Evolutionary conservation across 2,113 vertebrate genomes (phyloP).

Genomic region (Thomomys bottae): DNA sequence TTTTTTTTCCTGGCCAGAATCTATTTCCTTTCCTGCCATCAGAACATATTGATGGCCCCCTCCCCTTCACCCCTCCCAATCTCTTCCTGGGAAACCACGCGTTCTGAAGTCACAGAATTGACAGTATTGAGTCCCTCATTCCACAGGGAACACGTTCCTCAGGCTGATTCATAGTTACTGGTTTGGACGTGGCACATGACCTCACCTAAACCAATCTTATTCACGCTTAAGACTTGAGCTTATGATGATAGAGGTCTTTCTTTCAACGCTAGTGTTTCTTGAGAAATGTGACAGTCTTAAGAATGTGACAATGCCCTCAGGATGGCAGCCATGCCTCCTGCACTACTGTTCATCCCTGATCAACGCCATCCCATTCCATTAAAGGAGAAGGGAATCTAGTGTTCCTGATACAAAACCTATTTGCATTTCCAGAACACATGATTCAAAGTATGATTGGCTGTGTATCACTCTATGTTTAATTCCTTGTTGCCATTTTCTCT

Average conservation of each 20-base stretch:
- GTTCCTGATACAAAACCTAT: not conserved
- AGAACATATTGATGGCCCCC: not conserved
- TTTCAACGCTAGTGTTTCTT: no score
- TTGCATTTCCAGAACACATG: conserved; percentile 38
- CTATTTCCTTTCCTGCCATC: conserved; percentile 19
- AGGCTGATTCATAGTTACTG: not conserved
- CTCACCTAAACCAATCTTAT: not conserved
- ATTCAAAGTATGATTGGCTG: not conserved
- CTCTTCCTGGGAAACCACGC: not conserved
- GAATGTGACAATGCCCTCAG: no score
- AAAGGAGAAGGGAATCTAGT: not conserved
- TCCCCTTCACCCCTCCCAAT: no score
- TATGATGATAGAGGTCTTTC: not conserved
- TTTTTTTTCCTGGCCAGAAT: not conserved
- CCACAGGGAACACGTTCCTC: not conserved
- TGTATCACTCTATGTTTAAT: not conserved
- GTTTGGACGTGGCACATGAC: not conserved
- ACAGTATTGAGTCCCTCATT: no score
- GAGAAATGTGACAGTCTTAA: no score
- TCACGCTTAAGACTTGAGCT: not conserved
- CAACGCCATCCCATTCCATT: not conserved
- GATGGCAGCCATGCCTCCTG: not conserved
- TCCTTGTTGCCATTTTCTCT: not conserved
- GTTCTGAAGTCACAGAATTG: not conserved
- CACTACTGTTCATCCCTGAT: no score